Base-by-base conservation (phyloP, 2,797 vertebrate genomes). In the Coreius guichenoti region DNA sequence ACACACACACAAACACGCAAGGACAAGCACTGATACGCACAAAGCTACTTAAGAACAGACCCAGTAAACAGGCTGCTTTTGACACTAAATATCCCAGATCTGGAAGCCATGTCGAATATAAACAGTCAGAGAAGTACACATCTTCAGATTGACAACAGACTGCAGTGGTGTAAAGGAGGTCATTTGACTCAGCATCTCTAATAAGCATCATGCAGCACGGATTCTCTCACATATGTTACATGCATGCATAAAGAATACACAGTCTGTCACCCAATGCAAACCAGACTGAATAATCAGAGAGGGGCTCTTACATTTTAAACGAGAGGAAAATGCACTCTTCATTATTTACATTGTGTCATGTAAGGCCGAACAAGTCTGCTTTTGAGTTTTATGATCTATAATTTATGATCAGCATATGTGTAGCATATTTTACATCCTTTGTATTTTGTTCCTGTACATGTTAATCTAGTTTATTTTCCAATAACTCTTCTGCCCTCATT, bases 21-120 rank as follows among this genome's bases (percentile, higher is more conserved):
- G 45, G 9, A 43, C 12, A 36, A 45, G 21, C 29, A 76, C 8
- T 26, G 36, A 56, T 13, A 26, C 0, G 1, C 47, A 83, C 29
- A 75, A n/a, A 58, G 33, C 67, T 70, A 43, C 67, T 81, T 54
- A 51, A 83, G 14, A 58, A 75, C 58, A 75, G 58, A 83, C 43
- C 1, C 23, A 21, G 31, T 65, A 75, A 65, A 39, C 56, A 75
- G 14, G 8, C 72, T 75, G 23, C 16, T 65, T 75, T n/a, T 65
- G 21, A 74, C 68, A 61, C 29, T 74, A 51, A 83, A 63, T 75
- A 83, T 67, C 58, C 31, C 72, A 65, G 81, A 76, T 39, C 47
- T 49, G 56, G 16, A 76, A 83, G 58, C 58, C 81, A 76, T 54
- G 31, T 67, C 13, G 6, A 51, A 76, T 76, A 54, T 51, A 54